These are phyloP conservation scores for Bufo gargarizans DNA, from an alignment of 2,113 vertebrate species.

Conservation along the genomic window DNA sequence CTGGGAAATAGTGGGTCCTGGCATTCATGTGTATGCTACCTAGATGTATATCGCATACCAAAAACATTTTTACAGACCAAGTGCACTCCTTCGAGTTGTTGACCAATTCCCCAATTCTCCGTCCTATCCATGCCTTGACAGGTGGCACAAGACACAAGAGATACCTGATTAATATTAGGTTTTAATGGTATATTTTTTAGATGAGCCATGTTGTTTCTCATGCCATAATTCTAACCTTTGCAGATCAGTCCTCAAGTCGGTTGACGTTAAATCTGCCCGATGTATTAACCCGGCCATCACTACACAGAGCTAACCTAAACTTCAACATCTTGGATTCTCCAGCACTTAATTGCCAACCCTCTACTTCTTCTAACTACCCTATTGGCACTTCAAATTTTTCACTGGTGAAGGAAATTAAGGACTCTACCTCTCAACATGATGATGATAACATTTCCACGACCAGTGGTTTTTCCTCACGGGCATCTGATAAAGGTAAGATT, in stretches of 20 bases:
- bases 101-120: too few relatives aligned
- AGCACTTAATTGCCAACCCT: conserved; percentile 81
- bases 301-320: conserved; percentile 89
- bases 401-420: conserved; percentile 96
- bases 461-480: conserved; percentile 96
- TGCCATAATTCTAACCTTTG: neutral
- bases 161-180: too few relatives aligned
- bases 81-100: too few relatives aligned
- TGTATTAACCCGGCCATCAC: conserved; percentile 88
- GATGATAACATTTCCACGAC: conserved; percentile 99
- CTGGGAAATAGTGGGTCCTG: too few relatives aligned
- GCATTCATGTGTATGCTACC: too few relatives aligned
- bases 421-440: conserved; percentile 96
- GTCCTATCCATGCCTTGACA: too few relatives aligned
- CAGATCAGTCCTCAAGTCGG: conserved; percentile 89
- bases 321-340: conserved; percentile 83
- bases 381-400: conserved; percentile 83
- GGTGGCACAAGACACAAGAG: too few relatives aligned
- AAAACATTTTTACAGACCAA: too few relatives aligned
- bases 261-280: conserved; percentile 87
- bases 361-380: conserved; percentile 86
- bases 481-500: conserved; percentile 93
- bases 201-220: too few relatives aligned
- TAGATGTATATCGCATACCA: too few relatives aligned
- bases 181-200: too few relatives aligned